phyloP scores from a whole-genome alignment of 92 coral and sea anemone species.

The Parazoanthus swiftii region DNA sequence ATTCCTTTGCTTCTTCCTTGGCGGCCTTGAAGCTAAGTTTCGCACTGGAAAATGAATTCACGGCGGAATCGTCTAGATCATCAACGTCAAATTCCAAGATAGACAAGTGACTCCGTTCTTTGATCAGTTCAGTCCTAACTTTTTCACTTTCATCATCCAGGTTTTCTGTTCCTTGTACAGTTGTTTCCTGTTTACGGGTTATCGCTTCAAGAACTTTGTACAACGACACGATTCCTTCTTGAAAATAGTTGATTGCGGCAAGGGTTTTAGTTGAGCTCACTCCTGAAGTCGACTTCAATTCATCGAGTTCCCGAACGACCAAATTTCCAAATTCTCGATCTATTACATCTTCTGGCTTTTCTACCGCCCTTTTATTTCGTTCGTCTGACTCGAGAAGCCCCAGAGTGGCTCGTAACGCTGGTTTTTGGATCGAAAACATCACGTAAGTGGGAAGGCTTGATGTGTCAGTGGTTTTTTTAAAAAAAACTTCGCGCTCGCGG shows the following conservation, averaged over 20 bases:
- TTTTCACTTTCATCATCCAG: not conserved
- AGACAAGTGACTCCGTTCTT: not conserved
- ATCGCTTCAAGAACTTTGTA: conserved; percentile 23
- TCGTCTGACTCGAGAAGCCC: conserved; percentile 5
- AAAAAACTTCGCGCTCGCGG: not conserved
- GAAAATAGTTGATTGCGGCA: conserved; percentile 9
- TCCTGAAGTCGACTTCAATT: not conserved
- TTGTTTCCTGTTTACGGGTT: conserved; percentile 1
- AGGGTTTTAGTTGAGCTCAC: not conserved
- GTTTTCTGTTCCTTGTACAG: not conserved
- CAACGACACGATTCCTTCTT: conserved; percentile 6
- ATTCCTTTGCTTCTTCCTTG: conserved; percentile 23
- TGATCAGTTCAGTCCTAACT: not conserved
- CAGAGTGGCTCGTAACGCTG: conserved; percentile 9
- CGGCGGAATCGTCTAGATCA: conserved; percentile 28
- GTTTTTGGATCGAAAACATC: conserved; percentile 29
- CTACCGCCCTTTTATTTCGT: not conserved
- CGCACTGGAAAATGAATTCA: conserved; percentile 18
- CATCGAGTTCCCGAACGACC: conserved; percentile 19
- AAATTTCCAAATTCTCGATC: conserved; percentile 22
- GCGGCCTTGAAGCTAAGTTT: conserved; percentile 27
- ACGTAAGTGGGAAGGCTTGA: not conserved
- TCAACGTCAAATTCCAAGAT: not conserved
- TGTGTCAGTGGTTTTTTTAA: not conserved
- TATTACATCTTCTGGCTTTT: conserved; percentile 19